Evolutionary conservation across 2,888 invertebrate genomes (phyloP).

Genomic region (Anarsia innoxiella): DNA sequence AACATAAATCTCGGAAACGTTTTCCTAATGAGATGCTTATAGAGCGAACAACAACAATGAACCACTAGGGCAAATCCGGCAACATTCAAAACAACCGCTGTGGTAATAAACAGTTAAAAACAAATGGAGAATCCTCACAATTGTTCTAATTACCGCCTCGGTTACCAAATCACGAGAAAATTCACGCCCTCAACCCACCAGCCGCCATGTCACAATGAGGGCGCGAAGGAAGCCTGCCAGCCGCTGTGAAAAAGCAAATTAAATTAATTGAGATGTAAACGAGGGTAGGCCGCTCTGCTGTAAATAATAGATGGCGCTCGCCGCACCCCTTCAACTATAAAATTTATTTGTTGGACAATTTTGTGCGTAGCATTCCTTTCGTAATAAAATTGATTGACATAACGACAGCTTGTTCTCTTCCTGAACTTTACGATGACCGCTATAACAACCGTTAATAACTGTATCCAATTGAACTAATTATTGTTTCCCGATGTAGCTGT

Average conservation of each 20-base stretch:
- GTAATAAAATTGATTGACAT: conserved; percentile 11
- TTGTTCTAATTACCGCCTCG: conserved; percentile 65
- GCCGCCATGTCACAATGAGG: conserved; percentile 62
- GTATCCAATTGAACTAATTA: background rate
- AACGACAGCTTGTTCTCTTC: conserved; percentile 1
- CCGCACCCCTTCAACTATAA: conserved; percentile 50
- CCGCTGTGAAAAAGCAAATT: conserved; percentile 66
- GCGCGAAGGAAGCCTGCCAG: conserved; percentile 59
- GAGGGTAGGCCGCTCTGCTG: conserved; percentile 57
- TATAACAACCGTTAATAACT: background rate
- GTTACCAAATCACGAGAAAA: conserved; percentile 71
- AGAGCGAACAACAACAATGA: conserved; percentile 21
- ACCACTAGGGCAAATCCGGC: conserved; percentile 33
- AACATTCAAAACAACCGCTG: conserved; percentile 44
- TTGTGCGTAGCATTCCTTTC: conserved; percentile 13
- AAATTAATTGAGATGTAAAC: conserved; percentile 73
- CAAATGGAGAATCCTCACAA: conserved; percentile 66
- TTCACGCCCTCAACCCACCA: conserved; percentile 64
- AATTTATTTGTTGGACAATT: conserved; percentile 36
- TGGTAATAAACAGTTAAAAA: conserved; percentile 63
- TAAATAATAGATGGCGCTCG: conserved; percentile 59
- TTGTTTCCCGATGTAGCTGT: too few relatives aligned
- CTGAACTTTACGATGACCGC: conserved; percentile 2
- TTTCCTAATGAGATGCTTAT: conserved; percentile 8
- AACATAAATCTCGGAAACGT: conserved; percentile 3